Conservation (phyloP, 2,888 invertebrate species). For the Scrobipalpa costella region DNA sequence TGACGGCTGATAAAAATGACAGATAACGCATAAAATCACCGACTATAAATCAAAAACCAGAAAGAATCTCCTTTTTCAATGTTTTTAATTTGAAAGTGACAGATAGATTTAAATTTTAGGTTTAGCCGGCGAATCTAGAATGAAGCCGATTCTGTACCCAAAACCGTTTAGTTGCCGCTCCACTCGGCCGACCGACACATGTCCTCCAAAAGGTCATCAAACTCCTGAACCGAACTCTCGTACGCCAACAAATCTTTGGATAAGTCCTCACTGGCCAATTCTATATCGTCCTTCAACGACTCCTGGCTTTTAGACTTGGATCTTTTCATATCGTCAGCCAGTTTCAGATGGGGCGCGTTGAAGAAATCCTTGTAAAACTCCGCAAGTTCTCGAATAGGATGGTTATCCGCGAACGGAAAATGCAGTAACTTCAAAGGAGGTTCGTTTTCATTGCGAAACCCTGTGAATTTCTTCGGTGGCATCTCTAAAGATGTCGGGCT, state of each 20-base stretch:
- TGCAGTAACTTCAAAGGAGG: conserved; percentile 86
- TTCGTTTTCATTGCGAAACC: conserved; percentile 75
- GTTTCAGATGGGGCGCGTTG: conserved; percentile 81
- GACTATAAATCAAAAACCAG: too few relatives aligned
- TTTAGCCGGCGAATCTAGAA: too few relatives aligned
- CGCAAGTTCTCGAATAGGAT: conserved; percentile 87
- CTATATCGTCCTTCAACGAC: conserved; percentile 48
- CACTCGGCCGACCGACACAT: conserved; percentile 85
- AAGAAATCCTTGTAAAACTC: conserved; percentile 91
- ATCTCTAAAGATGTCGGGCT: conserved; percentile 68
- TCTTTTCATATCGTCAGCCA: conserved; percentile 51
- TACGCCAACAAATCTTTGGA: conserved; percentile 87
- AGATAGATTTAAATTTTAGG: too few relatives aligned
- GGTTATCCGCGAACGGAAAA: conserved; percentile 89
- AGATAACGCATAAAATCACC: too few relatives aligned
- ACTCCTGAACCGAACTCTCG: conserved; percentile 87
- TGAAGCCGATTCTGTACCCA: not conserved
- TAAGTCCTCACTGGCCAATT: conserved; percentile 77
- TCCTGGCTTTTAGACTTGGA: conserved; percentile 47
- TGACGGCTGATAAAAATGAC: too few relatives aligned
- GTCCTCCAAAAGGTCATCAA: conserved; percentile 88
- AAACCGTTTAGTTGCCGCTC: conserved; percentile 65
- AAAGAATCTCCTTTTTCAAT: too few relatives aligned
- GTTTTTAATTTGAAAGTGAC: too few relatives aligned
- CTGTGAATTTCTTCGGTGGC: conserved; percentile 71